Percentiles rank a stretch among this genome's conserved stretches.
Conservation (phyloP, 2,888 invertebrate genomes). For the Rambutsinella grinnellia region DNA sequence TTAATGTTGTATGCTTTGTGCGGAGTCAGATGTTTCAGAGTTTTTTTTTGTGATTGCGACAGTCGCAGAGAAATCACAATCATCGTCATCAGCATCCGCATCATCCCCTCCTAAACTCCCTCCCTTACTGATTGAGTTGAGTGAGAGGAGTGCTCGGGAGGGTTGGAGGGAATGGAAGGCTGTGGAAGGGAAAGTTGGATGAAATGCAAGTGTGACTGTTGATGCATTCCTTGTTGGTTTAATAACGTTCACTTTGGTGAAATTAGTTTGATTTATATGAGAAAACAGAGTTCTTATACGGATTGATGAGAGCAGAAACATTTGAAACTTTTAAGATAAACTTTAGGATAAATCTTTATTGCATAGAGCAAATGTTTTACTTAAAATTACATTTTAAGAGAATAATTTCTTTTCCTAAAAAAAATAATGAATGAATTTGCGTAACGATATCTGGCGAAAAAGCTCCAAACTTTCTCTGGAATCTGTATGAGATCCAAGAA, state of each 20-base stretch:
- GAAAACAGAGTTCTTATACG: constrained; percentile 19
- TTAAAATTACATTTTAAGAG: not conserved
- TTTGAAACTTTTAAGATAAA: not conserved
- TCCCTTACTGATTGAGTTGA: constrained; percentile 24
- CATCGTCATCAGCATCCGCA: no score
- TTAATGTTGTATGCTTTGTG: constrained; percentile 19
- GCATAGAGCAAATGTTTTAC: no score
- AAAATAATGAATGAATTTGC: no score
- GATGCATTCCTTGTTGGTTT: constrained; percentile 30
- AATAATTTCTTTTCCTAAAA: not conserved
- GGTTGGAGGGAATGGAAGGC: constrained; percentile 26
- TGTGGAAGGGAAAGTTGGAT: constrained; percentile 7
- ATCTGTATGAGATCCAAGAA: not conserved
- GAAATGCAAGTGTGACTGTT: constrained; percentile 21
- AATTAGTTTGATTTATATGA: constrained; percentile 56
- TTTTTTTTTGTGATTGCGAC: not conserved
- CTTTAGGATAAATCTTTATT: no score
- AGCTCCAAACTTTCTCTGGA: not conserved
- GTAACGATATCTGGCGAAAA: no score
- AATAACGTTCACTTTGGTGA: constrained; percentile 52
- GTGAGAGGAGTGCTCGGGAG: not conserved
- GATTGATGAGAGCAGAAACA: constrained; percentile 24
- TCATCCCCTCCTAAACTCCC: constrained; percentile 27
- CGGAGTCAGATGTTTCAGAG: constrained; percentile 38
- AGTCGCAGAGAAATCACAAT: constrained; percentile 16